These are phyloP conservation scores for Gymnarchus niloticus DNA, from an alignment of 2,113 vertebrate species.

Conservation along the genomic window DNA sequence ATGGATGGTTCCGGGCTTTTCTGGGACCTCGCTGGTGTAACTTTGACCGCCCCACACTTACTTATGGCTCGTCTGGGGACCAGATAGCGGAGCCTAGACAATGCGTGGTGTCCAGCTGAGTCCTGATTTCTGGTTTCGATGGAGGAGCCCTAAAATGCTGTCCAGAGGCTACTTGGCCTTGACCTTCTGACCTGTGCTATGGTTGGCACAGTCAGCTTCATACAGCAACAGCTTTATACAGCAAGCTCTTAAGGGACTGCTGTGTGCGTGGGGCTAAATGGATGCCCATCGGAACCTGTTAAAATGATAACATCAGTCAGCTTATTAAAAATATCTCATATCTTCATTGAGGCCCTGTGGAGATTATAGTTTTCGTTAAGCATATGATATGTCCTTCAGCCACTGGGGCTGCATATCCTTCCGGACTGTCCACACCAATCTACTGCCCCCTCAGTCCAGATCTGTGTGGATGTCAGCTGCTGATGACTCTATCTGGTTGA, in stretches of 20 bases:
- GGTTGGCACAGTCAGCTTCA: neutral
- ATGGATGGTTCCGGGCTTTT: neutral
- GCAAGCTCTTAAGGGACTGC: neutral
- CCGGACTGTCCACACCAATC: neutral
- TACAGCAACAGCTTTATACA: no score
- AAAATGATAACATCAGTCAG: neutral
- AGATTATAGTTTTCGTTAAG: neutral
- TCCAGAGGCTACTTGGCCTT: neutral
- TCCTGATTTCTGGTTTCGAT: neutral
- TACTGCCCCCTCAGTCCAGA: neutral
- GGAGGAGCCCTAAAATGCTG: neutral
- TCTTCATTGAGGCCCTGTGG: neutral
- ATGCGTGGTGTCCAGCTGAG: neutral
- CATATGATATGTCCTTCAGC: neutral
- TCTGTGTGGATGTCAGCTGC: neutral
- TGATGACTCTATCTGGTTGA: neutral
- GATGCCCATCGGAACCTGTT: neutral
- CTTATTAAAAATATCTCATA: neutral
- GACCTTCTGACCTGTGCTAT: neutral
- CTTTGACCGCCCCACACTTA: constrained; percentile 4
- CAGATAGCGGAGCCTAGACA: neutral
- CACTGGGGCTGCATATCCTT: neutral
- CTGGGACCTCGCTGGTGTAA: neutral
- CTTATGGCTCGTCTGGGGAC: neutral
- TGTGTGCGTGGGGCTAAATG: neutral